phyloP scores from a whole-genome alignment of 2,797 vertebrate species.

The Halcyon badia region DNA sequence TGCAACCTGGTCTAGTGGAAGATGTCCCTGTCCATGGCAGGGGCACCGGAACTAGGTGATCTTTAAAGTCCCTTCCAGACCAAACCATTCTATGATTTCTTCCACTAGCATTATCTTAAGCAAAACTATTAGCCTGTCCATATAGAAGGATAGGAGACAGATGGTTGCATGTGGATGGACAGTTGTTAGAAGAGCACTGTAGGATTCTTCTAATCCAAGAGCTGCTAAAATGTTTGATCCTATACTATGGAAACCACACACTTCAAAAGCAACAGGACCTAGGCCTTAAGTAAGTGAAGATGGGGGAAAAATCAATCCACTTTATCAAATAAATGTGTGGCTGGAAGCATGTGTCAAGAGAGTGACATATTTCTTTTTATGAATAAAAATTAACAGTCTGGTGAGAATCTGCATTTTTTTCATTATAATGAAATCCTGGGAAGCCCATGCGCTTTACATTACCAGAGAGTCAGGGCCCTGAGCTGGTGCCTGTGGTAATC shows the following conservation, averaged over 20 bases:
- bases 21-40: background rate
- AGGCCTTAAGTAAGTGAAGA: background rate
- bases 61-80: background rate
- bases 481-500: background rate
- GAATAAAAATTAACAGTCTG: background rate
- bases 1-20: background rate
- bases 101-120: background rate
- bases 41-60: background rate
- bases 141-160: background rate
- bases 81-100: background rate
- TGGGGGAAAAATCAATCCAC: background rate
- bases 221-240: background rate
- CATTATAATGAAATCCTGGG: background rate
- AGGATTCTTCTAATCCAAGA: background rate
- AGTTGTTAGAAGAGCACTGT: background rate
- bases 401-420: background rate
- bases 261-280: conserved; percentile 26
- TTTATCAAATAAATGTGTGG: background rate
- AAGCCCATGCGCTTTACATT: background rate
- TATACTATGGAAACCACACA: background rate
- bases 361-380: background rate
- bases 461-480: background rate
- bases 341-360: background rate
- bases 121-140: background rate
- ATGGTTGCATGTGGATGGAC: background rate